Evolutionary conservation across 2,888 invertebrate species (phyloP).

Genomic region (Papilio demoleus): DNA sequence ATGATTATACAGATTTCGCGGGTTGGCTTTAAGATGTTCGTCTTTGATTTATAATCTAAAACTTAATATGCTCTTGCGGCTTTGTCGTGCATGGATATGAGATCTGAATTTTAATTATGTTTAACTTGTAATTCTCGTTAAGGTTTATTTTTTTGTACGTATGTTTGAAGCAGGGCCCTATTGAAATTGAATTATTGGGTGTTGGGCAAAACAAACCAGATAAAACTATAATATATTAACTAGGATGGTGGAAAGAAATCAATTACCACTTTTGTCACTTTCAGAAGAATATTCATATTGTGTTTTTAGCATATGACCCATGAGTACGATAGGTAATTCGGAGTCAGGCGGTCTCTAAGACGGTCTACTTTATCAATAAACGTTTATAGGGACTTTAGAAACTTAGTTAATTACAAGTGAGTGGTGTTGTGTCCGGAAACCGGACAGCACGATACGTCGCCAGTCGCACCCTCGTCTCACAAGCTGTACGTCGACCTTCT

Average conservation of each 20-base stretch:
- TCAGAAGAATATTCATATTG: no score
- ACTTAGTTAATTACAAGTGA: conserved; percentile 79
- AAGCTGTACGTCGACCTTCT: conserved; percentile 57
- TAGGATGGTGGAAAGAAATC: no score
- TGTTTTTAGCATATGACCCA: no score
- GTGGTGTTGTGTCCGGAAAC: conserved; percentile 73
- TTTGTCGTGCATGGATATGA: conserved; percentile 48
- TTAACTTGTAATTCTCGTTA: conserved; percentile 5
- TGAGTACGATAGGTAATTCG: neutral
- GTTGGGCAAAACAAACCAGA: no score
- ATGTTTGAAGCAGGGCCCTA: no score
- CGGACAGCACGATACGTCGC: conserved; percentile 78
- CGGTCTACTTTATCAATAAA: conserved; percentile 38
- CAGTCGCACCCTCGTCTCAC: conserved; percentile 74
- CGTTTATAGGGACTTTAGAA: conserved; percentile 54
- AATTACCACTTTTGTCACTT: no score
- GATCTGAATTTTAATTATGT: conserved; percentile 31
- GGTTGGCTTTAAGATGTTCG: conserved; percentile 69
- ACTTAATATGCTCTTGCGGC: conserved; percentile 66
- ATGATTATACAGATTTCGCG: conserved; percentile 81
- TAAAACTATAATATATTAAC: no score
- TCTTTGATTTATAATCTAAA: conserved; percentile 73
- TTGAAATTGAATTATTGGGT: no score
- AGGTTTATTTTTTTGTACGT: neutral
- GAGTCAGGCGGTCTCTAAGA: neutral